phyloP scores from a whole-genome alignment of 2,888 invertebrate species.

The Melipona bicolor region DNA sequence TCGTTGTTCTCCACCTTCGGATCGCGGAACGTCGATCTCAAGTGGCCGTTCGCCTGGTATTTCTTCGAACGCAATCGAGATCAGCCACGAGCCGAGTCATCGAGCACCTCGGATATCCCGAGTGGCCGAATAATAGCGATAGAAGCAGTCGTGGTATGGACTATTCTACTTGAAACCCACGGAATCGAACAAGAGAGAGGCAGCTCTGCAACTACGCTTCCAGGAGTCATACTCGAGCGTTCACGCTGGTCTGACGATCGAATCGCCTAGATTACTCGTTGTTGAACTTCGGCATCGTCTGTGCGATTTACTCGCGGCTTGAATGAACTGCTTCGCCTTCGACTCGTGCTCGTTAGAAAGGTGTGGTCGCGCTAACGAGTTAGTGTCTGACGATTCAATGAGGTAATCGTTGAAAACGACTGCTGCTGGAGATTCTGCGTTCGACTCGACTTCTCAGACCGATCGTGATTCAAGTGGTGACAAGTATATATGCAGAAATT shows the following conservation, averaged over 20 bases:
- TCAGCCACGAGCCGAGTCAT: neutral
- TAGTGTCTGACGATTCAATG: neutral
- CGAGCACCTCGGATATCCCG: constrained; percentile 23
- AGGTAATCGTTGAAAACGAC: neutral
- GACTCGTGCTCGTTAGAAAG: constrained; percentile 5
- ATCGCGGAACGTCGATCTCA: neutral
- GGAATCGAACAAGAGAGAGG: constrained; percentile 3
- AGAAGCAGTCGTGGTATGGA: neutral
- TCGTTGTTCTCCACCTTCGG: neutral
- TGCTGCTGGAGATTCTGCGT: too few species aligned
- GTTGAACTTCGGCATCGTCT: constrained; percentile 16
- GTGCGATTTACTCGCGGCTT: neutral
- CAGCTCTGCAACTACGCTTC: neutral
- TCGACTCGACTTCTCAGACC: neutral
- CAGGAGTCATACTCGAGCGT: neutral
- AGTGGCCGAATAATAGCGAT: constrained; percentile 24
- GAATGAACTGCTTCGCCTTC: constrained; percentile 5
- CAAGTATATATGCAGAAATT: too few species aligned
- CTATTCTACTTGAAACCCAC: neutral
- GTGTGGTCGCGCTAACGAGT: constrained; percentile 3
- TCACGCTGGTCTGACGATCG: neutral
- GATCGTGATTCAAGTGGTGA: too few species aligned
- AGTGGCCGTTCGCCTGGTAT: neutral
- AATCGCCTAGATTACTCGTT: neutral
- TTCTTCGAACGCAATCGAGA: constrained; percentile 15